Percentiles rank a stretch among this genome's conserved stretches.
These are phyloP conservation scores for Gavialis gangeticus DNA, from an alignment of 2,113 vertebrate species.

Conservation along the genomic window DNA sequence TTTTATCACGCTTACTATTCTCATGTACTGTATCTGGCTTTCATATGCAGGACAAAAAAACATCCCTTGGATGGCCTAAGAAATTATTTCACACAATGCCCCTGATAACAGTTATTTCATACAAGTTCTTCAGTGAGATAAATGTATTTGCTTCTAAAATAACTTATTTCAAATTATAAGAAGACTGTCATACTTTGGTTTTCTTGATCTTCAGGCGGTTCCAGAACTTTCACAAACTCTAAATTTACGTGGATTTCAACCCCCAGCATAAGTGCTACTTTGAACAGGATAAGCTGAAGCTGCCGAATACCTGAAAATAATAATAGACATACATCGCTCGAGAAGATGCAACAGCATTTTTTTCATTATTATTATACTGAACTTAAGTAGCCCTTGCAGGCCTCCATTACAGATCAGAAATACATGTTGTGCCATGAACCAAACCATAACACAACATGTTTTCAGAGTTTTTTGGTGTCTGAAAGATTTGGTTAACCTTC, in stretches of 20 bases:
- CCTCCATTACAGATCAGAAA: not conserved
- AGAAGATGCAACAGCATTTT: not conserved
- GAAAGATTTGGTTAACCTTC: no score
- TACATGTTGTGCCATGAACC: not conserved
- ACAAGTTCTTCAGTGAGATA: not conserved
- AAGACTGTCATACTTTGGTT: conserved; percentile 85
- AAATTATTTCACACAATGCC: not conserved
- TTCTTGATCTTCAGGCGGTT: conserved; percentile 95
- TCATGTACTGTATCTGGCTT: not conserved
- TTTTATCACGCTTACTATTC: fast-evolving
- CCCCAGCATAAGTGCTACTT: conserved; percentile 92
- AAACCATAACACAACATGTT: not conserved
- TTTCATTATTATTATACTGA: not conserved
- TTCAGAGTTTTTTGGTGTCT: not conserved
- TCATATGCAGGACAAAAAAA: not conserved
- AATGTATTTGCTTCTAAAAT: not conserved
- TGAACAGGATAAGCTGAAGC: conserved; percentile 95
- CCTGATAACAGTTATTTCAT: not conserved
- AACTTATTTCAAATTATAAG: not conserved
- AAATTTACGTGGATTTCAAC: conserved; percentile 96
- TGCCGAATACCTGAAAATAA: conserved; percentile 91
- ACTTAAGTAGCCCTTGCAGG: not conserved
- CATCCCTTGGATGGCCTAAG: not conserved
- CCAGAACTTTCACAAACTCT: conserved; percentile 93
- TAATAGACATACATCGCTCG: not conserved